A percentile compares a stretch with the other conserved stretches of the same genome.
These are phyloP conservation scores for Muscicapa striata DNA, from an alignment of 2,797 vertebrate genomes.

Conservation along the genomic window DNA sequence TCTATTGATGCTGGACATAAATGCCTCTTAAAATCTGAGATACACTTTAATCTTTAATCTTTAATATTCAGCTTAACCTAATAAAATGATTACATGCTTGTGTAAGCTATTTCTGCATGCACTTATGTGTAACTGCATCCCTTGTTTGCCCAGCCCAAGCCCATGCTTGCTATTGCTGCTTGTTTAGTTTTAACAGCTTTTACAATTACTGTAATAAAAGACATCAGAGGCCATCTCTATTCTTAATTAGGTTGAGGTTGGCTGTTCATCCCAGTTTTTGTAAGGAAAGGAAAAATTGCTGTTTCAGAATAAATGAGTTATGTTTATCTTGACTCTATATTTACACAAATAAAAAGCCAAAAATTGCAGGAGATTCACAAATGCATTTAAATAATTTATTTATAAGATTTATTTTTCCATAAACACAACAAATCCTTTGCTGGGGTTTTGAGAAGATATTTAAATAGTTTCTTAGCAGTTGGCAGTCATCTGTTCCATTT, in stretches of 20 bases:
- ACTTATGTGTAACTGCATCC: slow-evolving; percentile 18
- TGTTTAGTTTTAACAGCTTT: slow-evolving; percentile 43
- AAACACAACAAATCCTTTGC: not conserved
- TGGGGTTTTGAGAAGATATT: not conserved
- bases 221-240: not conserved
- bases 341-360: not conserved
- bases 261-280: not conserved
- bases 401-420: not conserved
- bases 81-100: slow-evolving; percentile 13
- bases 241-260: slow-evolving; percentile 22
- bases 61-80: slow-evolving; percentile 5
- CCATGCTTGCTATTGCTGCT: not conserved
- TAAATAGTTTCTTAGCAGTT: not conserved
- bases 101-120: slow-evolving; percentile 23
- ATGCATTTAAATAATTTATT: not conserved
- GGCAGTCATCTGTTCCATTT: not conserved
- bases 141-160: slow-evolving; percentile 10
- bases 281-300: not conserved
- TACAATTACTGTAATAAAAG: not conserved
- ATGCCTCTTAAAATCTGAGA: not conserved
- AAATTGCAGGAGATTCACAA: not conserved
- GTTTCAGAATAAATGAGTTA: not conserved
- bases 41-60: not conserved
- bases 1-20: not conserved
- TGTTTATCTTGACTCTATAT: not conserved